phyloP scores from a whole-genome alignment of 2,888 invertebrate species.

The Volucella zonaria region DNA sequence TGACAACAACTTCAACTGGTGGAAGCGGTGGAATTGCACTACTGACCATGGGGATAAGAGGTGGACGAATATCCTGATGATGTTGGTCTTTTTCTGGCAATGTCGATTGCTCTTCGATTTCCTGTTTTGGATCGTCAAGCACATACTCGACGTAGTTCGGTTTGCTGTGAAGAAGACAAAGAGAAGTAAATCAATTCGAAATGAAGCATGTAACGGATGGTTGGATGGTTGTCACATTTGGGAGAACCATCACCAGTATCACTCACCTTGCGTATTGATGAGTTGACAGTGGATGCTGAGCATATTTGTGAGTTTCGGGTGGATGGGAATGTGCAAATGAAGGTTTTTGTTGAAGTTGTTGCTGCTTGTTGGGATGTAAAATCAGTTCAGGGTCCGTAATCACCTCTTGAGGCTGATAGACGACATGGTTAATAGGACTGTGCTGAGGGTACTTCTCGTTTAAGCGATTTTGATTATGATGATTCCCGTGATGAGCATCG shows the following conservation, averaged over 20 bases:
- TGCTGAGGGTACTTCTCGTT: slow-evolving; percentile 76
- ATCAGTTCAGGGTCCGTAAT: slow-evolving; percentile 63
- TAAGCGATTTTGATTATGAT: slow-evolving; percentile 65
- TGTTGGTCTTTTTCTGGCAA: slow-evolving; percentile 79
- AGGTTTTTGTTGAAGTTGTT: slow-evolving; percentile 57
- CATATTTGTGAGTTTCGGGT: slow-evolving; percentile 76
- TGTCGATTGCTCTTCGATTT: slow-evolving; percentile 66
- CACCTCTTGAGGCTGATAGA: slow-evolving; percentile 75
- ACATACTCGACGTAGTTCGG: slow-evolving; percentile 78
- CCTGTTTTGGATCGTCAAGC: slow-evolving; percentile 80
- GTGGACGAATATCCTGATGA: slow-evolving; percentile 63
- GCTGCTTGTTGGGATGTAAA: slow-evolving; percentile 75
- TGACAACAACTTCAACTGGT: slow-evolving; percentile 74
- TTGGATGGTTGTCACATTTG: slow-evolving; percentile 29
- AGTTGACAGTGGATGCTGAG: slow-evolving; percentile 74
- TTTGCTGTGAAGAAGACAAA: slow-evolving; percentile 51
- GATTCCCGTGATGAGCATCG: slow-evolving; percentile 55
- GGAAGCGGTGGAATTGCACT: slow-evolving; percentile 63
- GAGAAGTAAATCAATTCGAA: slow-evolving; percentile 34
- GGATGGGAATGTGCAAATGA: slow-evolving; percentile 64
- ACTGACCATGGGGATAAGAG: slow-evolving; percentile 51
- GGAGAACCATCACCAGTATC: not conserved
- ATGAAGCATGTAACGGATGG: slow-evolving; percentile 55
- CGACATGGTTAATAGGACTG: slow-evolving; percentile 75
- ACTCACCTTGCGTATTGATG: slow-evolving; percentile 71